Base-by-base conservation (phyloP, 2,888 invertebrate species). In the Metellina segmentata region DNA sequence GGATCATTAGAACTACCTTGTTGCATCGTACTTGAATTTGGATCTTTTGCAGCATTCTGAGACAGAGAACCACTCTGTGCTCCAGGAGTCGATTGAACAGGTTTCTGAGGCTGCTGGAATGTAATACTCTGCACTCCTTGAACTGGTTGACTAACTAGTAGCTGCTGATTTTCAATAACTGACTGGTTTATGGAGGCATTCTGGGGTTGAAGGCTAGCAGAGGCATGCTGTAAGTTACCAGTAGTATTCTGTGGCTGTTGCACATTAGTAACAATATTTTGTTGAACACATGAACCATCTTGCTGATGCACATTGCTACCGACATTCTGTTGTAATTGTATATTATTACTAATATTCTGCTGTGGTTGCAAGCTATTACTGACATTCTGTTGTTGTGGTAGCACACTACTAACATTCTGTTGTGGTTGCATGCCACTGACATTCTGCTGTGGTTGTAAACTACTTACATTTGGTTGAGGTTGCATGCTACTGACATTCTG, bases 1-100 rank as follows among this genome's bases (percentile, higher is more conserved):
- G 85, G 61, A 48, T 81, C 87, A 61, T 69, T 82, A 52, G 75
- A 78, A 51, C 20, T 51, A 34, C 19, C 79, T 78, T 82, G 83
- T 11, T 75, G 19, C 72, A 81, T n/a, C 13, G 75, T 13, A 51
- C 34, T 72, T 19, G 48, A 49, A 7, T 49, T 69, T 51, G 81
- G 20, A 53, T 82, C 88, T 69, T 83, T 77, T 11, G 48, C 52
- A 70, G 87, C 70, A 20, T 81, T 89, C 51, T 82, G 91, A 52
- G 87, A 87, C 61, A 81, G 87, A 16, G 86, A 81, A 6, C 79
- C 6, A 49, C 34, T 70, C 51, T 88, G 91, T 61, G 78, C 19
- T n/a, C 20, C 48, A 83, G 70, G 19, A 19, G 72, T 7, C 61
- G 86, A 52, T 48, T 86, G 91, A 34, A 61, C 48, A 49, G 82